A percentile compares a stretch with the other conserved stretches of the same genome.
phyloP scores from a whole-genome alignment of 2,797 vertebrate genomes.

The Enteromius argenteus region DNA sequence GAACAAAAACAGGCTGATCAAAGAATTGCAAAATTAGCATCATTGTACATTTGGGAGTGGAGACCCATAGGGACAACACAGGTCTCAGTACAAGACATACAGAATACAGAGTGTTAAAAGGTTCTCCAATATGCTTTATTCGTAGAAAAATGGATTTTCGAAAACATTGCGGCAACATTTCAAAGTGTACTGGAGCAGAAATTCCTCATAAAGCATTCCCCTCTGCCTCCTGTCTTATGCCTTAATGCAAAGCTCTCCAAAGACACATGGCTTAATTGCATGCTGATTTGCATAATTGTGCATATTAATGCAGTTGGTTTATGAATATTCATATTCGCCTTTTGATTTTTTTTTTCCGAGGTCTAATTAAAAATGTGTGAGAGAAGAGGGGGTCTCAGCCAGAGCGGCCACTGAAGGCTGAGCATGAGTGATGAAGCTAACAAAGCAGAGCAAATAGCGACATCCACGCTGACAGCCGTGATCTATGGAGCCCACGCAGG shows the following conservation, averaged over 20 bases:
- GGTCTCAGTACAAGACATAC: conserved; percentile 15
- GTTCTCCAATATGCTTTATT: not conserved
- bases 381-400: conserved; percentile 71
- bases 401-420: conserved; percentile 74
- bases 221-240: conserved; percentile 81
- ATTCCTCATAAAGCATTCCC: conserved; percentile 84
- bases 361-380: conserved; percentile 91
- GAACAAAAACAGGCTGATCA: conserved; percentile 57
- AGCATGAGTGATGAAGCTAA: conserved; percentile 85
- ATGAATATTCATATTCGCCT: conserved; percentile 93
- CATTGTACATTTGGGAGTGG: conserved; percentile 43
- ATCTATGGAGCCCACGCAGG: conserved; percentile 82
- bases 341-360: conserved; percentile 83
- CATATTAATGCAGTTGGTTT: conserved; percentile 91
- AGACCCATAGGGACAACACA: conserved; percentile 10
- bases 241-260: conserved; percentile 85
- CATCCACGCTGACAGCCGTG: conserved; percentile 82
- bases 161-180: conserved; percentile 61
- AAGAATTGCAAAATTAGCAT: conserved; percentile 55
- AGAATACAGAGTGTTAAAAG: conserved; percentile 11
- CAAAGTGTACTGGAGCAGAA: conserved; percentile 83
- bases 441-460: conserved; percentile 85
- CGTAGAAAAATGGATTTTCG: conserved; percentile 29
- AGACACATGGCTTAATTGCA: conserved; percentile 93
- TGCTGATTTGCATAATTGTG: conserved; percentile 97